These are phyloP conservation scores for Bos taurus DNA, from an alignment of 2,113 vertebrate genomes.

Conservation along the genomic window DNA sequence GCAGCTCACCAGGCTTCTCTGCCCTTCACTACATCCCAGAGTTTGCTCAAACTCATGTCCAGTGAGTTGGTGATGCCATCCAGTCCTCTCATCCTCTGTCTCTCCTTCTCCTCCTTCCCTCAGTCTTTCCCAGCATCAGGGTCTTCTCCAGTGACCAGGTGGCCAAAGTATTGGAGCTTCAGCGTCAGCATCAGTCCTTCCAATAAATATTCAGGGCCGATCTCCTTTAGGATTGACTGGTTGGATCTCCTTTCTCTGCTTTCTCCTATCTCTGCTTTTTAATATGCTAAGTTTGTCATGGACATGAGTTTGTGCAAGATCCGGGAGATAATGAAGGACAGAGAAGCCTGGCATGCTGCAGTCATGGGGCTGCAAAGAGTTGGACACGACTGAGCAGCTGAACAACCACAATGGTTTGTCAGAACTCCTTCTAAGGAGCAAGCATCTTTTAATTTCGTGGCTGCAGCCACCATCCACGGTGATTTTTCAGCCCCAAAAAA, in stretches of 20 bases:
- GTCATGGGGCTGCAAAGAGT: neutral
- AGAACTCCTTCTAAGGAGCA: neutral
- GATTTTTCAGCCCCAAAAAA: neutral
- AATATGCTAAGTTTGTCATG: neutral
- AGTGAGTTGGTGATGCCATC: neutral
- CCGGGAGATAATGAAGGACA: neutral
- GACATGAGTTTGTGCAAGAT: neutral
- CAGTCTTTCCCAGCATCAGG: neutral
- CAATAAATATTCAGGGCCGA: neutral
- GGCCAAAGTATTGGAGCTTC: neutral
- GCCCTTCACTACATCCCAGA: neutral
- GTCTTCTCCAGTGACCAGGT: neutral
- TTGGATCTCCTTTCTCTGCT: neutral
- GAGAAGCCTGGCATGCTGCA: neutral
- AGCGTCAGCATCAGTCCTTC: neutral
- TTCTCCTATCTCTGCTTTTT: neutral
- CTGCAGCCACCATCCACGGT: neutral
- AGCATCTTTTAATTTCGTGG: neutral
- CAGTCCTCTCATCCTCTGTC: neutral
- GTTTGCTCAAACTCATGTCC: neutral
- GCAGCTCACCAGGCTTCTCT: neutral
- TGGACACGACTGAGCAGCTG: neutral
- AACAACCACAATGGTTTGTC: neutral
- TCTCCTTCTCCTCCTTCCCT: neutral
- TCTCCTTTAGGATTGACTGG: neutral